These are phyloP conservation scores for Oscheius sp. DNA, from an alignment of 2,888 invertebrate genomes.

Conservation along the genomic window DNA sequence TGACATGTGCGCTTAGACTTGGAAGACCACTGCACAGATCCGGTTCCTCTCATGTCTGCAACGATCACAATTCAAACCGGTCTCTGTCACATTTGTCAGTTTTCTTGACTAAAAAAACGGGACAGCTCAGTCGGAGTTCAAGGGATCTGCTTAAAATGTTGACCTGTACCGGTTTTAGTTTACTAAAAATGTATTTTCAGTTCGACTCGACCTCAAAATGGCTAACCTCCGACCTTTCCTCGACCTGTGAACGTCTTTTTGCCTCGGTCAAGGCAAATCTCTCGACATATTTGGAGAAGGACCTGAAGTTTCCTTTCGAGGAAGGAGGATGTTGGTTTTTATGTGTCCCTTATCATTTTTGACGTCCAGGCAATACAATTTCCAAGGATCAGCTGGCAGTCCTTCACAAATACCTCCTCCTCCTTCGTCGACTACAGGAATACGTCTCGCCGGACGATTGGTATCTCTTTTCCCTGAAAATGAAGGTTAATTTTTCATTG, in stretches of 20 bases:
- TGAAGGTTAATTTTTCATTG: neutral
- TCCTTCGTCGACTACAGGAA: neutral
- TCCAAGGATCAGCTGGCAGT: neutral
- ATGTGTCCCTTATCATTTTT: neutral
- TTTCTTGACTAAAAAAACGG: too few relatives aligned
- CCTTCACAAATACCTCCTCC: neutral
- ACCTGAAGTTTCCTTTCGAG: conserved; percentile 25
- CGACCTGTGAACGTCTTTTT: neutral
- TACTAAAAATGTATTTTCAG: neutral
- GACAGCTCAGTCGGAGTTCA: too few relatives aligned
- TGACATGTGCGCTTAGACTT: too few relatives aligned
- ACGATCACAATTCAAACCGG: too few relatives aligned
- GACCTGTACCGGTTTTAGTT: too few relatives aligned
- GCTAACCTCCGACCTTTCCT: neutral
- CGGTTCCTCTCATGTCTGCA: too few relatives aligned
- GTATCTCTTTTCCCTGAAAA: neutral
- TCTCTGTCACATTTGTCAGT: too few relatives aligned
- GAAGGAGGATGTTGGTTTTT: conserved; percentile 4
- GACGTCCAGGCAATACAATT: conserved; percentile 3
- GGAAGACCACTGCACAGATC: too few relatives aligned
- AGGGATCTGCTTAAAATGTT: too few relatives aligned
- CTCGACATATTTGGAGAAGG: neutral
- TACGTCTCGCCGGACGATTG: neutral
- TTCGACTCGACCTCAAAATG: neutral
- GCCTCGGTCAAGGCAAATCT: neutral